Evolutionary conservation across 2,797 vertebrate species (phyloP), one percentile per base, ranked within the genome.

Genomic region (Anabas testudineus): DNA sequence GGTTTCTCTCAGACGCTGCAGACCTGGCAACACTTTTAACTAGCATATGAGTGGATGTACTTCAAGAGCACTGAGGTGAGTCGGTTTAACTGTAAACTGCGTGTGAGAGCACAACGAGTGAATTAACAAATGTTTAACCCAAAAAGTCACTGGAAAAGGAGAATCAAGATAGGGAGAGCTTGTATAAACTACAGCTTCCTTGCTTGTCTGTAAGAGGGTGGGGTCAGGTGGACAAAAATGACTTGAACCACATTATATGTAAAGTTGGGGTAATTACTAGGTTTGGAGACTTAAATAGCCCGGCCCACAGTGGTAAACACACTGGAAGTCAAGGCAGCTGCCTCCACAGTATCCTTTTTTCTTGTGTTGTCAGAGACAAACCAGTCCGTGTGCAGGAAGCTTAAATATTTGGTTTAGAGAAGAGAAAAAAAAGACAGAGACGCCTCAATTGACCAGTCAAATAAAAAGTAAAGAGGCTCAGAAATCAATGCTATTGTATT

Each of bases 201-300:
- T 70, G 64, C 37, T 21, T 77, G 78, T 80, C 58, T 83, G 76
- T 54, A 32, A 72, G 86, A 37, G 91, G 91, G 91, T 81, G 91
- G 81, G 88, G 92, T 93, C 84, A 90, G 83, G 88, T 92, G 86
- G 81, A 88, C 78, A 10, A 87, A 91, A 90, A 91, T 76, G 76
- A 71, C 81, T 87, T 56, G 71, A 45, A 90, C 93, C 89, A 84
- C 90, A 89, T 90, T 85, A 88, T 90, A 92, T 93, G 83, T 90
- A 86, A 89, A 88, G 87, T 69, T 61, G 45, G 71, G 65, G 77
- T 92, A 94, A 94, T 93, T 91, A 90, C 88, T 85, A 78, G 80
- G 83, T 91, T 89, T 73, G 59, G 56, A 83, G 76, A 90, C 82
- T 71, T 82, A 94, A 94, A 93, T 94, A 94, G 90, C 81, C 21